Percentiles rank a stretch among this genome's conserved stretches.
phyloP scores from a whole-genome alignment of 2,888 invertebrate genomes.

The Ectemnius cavifrons region DNA sequence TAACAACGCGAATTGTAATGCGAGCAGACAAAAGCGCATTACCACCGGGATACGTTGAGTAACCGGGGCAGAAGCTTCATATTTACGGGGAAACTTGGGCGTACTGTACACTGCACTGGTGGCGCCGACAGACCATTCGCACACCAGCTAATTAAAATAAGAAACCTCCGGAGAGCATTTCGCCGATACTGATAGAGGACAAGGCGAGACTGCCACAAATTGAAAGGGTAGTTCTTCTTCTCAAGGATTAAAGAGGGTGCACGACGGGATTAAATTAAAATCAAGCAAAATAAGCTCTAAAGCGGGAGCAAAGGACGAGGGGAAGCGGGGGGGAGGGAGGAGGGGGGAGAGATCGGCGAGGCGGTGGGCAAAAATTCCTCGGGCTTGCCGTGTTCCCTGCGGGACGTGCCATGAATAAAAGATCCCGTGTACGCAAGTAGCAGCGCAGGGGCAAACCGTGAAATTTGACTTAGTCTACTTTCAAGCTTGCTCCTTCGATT shows the following conservation, averaged over 20 bases:
- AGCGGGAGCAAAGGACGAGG: slow-evolving; percentile 7
- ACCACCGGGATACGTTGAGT: neutral
- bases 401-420: slow-evolving; percentile 9
- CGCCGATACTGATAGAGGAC: neutral
- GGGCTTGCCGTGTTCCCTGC: slow-evolving; percentile 2
- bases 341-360: slow-evolving; percentile 32
- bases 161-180: slow-evolving; percentile 9
- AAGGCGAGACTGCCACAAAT: too few species aligned
- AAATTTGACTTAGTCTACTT: slow-evolving; percentile 11
- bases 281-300: neutral
- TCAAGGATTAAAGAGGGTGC: too few species aligned
- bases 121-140: neutral
- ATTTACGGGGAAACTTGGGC: slow-evolving; percentile 12
- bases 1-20: slow-evolving; percentile 13
- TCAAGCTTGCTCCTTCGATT: slow-evolving; percentile 21
- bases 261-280: neutral
- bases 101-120: neutral
- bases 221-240: too few species aligned
- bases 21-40: slow-evolving; percentile 13
- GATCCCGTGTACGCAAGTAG: neutral
- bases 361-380: slow-evolving; percentile 4
- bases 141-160: slow-evolving; percentile 33
- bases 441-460: neutral
- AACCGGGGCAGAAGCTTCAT: neutral
- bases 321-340: slow-evolving; percentile 19